Percentiles rank a stretch among this genome's conserved stretches.
These are phyloP conservation scores for Conus canariensis DNA, from an alignment of 2,888 invertebrate species.

Conservation along the genomic window DNA sequence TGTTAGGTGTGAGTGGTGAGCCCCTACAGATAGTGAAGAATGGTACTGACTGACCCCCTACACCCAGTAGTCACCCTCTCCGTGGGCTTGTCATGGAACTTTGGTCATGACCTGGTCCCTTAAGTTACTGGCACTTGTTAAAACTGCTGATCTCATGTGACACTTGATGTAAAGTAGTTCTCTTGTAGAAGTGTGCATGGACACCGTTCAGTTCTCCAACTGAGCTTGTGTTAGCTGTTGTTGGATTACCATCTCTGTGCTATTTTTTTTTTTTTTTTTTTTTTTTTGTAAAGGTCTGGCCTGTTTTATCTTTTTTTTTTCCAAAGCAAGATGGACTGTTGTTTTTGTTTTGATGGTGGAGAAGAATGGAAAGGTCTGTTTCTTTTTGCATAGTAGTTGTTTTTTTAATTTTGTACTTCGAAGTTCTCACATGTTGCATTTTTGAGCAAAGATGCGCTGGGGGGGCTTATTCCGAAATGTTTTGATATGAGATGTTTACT, in stretches of 20 bases:
- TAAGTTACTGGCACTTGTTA: conserved; percentile 14
- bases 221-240: not conserved
- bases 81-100: too few species aligned
- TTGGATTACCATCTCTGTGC: not conserved
- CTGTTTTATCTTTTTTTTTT: not conserved
- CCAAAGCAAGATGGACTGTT: not conserved
- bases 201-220: not conserved
- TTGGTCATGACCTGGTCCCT: not conserved
- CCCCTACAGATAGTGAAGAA: too few species aligned
- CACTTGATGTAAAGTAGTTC: conserved; percentile 9
- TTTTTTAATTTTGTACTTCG: conserved; percentile 6
- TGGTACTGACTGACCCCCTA: conserved; percentile 1
- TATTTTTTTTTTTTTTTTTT: not conserved
- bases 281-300: too few species aligned
- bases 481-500: not conserved
- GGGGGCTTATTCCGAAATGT: not conserved
- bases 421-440: not conserved
- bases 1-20: too few species aligned
- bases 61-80: too few species aligned
- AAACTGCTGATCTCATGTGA: conserved; percentile 26
- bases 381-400: not conserved
- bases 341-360: not conserved
- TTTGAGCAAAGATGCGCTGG: not conserved
- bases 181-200: conserved; percentile 3
- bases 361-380: not conserved